Evolutionary conservation across 2,113 vertebrate genomes (phyloP).

Genomic region (Hypomesus transpacificus): DNA sequence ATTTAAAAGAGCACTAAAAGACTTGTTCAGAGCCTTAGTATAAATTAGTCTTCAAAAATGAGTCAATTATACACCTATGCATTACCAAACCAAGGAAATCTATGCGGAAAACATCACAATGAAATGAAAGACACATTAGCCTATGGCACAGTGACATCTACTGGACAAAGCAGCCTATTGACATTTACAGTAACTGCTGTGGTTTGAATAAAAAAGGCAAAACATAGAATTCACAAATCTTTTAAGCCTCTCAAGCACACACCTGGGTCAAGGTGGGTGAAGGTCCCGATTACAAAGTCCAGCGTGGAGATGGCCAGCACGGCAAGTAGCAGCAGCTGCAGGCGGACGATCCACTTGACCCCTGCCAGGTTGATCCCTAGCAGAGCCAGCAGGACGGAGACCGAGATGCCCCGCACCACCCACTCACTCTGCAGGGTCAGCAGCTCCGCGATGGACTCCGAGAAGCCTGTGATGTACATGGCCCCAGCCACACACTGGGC

Average conservation of each 20-base stretch:
- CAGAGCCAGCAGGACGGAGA: slow-evolving; percentile 81
- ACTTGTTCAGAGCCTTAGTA: too few relatives aligned
- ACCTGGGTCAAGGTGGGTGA: slow-evolving; percentile 93
- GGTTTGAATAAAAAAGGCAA: background rate
- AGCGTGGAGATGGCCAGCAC: slow-evolving; percentile 87
- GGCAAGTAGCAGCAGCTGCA: slow-evolving; percentile 89
- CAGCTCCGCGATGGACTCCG: slow-evolving; percentile 86
- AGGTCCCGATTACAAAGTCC: slow-evolving; percentile 93
- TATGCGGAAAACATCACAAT: background rate
- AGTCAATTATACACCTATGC: too few relatives aligned
- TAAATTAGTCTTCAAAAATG: too few relatives aligned
- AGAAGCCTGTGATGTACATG: slow-evolving; percentile 96
- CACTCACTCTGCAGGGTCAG: slow-evolving; percentile 82
- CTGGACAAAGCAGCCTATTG: slow-evolving; percentile 34
- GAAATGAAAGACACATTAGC: background rate
- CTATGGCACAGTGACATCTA: slow-evolving; percentile 56
- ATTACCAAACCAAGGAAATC: background rate
- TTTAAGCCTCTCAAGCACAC: background rate
- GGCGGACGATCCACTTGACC: slow-evolving; percentile 94
- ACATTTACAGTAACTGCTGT: background rate
- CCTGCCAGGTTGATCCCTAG: slow-evolving; percentile 95
- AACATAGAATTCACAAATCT: background rate
- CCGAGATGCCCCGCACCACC: slow-evolving; percentile 84
- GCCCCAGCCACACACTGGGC: slow-evolving; percentile 92
- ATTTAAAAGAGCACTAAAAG: too few relatives aligned